Base-by-base conservation (phyloP, 2,113 vertebrate genomes). In the Pterophyllum scalare region DNA sequence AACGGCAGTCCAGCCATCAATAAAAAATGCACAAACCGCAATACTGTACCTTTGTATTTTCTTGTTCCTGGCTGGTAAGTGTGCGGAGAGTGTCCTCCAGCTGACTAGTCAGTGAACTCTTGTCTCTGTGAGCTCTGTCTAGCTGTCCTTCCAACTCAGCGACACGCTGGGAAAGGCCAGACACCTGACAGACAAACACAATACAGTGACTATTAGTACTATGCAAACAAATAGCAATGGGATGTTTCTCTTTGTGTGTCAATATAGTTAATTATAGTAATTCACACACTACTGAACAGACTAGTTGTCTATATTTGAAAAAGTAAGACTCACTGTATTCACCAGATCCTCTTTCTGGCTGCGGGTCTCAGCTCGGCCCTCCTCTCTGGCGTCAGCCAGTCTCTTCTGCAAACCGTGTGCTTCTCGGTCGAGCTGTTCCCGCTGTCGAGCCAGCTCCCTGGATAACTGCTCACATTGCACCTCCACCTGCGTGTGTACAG, bases 391-490 rank as follows among this genome's bases (percentile, higher is more conserved):
- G 75, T 84, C 88, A 40, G 93, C 52, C 65, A 97, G 94, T 87
- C 96, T 97, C 87, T 93, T 94, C 78, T 96, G 87, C 81, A 97
- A 94, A 26, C 83, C 88, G 24, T 92, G 90, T 43, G 97, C 83
- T 20, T 98, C 97, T 80, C 84, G 96, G 83, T 96, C 96, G 28
- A 97, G 89, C 10, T 95, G 94, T 52, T 96, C 96, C 65, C 95
- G 95, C 82, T 96, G 97, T 61, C 95, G 94, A 59, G 92, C 88
- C 82, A 99, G 91, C 58, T 98, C 97, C 62, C 90, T 96, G 92
- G 93, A 96, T 82, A 99, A 61, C 85, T 98, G 97, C 74, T 98
- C 96, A 93, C 96, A 97, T 79, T 97, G 96, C 60, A 97, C 95
- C 77, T 97, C 85, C 81, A 96, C 95, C 98, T 99, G 92, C 74